Base-by-base conservation (phyloP, 2,113 vertebrate species). In the Carassius auratus region DNA sequence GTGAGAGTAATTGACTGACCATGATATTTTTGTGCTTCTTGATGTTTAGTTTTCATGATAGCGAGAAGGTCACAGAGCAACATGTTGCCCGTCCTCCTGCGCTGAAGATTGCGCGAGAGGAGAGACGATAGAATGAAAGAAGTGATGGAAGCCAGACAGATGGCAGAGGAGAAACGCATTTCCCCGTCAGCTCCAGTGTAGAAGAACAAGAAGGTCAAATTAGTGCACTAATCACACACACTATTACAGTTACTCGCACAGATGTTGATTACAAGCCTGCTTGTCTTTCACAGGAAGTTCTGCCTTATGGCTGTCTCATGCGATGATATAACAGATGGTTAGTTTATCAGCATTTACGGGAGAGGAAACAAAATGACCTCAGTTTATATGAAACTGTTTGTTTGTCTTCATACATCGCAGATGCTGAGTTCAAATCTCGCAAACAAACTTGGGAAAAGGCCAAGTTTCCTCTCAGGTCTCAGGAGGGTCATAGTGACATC, bases 401-500 rank as follows among this genome's bases (percentile, higher is more conserved):
- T 84, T 33, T 69, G 13, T 77, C 55, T 85, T 55, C 12, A 69
- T 68, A 78, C 9, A 10, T 79, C 52, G 26, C 87, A 96, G 94
- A 94, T 12, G 77, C 89, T 1, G 91, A 89, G 77, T 93, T 94
- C 77, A 73, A 75, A 69, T 84, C 92, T 59, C 91, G 93, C 83
- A 91, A 84, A 90, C 89, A 86, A 0, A 91, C 91, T 1, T 95
- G 95, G 93, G 94, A 95, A 88, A 93, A 93, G 87, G 85, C 90
- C 1, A 93, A 90, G 89, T 96, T 96, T 88, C 94, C 94, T 84
- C 84, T 96, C 84, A 90, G 94, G 89, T 86, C 85, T 45, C 64
- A 96, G 76, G 92, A 94, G 88, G 95, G 95, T 85, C 95, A 96
- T 93, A 95, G 91, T 73, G 95, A 96, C 92, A 93, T 96, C 9